phyloP scores from a whole-genome alignment of 1,140 invertebrate genomes.

The Ylistrum balloti region DNA sequence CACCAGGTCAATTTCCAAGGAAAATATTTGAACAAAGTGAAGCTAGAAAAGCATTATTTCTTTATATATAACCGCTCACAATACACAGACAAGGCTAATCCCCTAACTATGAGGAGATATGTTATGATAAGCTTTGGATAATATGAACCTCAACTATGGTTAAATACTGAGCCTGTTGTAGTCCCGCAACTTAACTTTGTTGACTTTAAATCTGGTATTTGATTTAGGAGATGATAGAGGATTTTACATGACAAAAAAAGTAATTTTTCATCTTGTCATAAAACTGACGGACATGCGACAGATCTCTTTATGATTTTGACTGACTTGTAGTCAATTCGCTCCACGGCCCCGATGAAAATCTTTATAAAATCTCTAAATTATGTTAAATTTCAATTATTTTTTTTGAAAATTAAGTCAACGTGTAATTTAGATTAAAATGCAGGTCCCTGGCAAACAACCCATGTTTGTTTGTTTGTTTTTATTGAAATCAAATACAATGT shows the following conservation, averaged over 20 bases:
- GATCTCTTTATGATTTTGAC: neutral
- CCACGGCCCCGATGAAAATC: neutral
- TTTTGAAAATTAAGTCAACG: neutral
- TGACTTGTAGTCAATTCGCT: neutral
- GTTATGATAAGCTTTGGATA: constrained; percentile 35
- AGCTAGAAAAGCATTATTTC: neutral
- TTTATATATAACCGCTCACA: neutral
- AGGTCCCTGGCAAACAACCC: neutral
- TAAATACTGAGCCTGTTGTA: neutral
- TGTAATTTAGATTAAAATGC: neutral
- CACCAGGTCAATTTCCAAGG: constrained; percentile 19
- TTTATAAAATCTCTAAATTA: neutral
- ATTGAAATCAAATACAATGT: neutral
- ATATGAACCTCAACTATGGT: neutral
- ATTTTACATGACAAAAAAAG: constrained; percentile 13
- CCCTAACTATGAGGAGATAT: neutral
- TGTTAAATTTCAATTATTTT: neutral
- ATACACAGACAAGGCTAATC: neutral
- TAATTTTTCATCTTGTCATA: constrained; percentile 27
- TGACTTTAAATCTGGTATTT: constrained; percentile 19
- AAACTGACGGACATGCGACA: neutral
- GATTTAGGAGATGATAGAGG: neutral
- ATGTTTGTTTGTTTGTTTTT: neutral
- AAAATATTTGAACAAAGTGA: constrained; percentile 28
- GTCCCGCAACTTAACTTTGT: neutral